These are phyloP conservation scores for Mastigias papua DNA, from an alignment of 30 jellyfish, hydroid and myxozoan species.

Conservation along the genomic window DNA sequence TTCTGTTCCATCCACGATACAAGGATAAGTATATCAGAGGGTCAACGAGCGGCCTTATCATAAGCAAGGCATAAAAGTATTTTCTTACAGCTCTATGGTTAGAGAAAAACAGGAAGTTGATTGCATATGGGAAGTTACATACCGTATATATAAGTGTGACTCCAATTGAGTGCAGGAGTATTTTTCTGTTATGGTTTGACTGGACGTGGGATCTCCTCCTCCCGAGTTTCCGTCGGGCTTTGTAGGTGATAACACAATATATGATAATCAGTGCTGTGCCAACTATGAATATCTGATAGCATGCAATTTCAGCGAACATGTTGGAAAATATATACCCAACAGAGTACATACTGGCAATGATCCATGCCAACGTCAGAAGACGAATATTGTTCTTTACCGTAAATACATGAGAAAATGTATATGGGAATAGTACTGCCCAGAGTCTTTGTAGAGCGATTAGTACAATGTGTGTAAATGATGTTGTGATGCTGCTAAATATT, in stretches of 20 bases:
- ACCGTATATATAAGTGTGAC: slow-evolving; percentile 18
- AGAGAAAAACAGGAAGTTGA: slow-evolving; percentile 15
- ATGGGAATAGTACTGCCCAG: slow-evolving; percentile 27
- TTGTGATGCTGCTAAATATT: slow-evolving; percentile 3
- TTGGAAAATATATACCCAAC: not conserved
- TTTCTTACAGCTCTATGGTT: slow-evolving; percentile 16
- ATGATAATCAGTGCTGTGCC: slow-evolving; percentile 13
- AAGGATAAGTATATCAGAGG: slow-evolving; percentile 34
- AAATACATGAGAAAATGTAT: not conserved
- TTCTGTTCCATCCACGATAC: slow-evolving; percentile 6
- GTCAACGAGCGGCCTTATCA: slow-evolving; percentile 36
- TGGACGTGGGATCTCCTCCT: not conserved
- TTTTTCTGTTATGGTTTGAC: slow-evolving; percentile 17
- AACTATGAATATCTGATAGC: slow-evolving; percentile 37
- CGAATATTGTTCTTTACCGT: not conserved
- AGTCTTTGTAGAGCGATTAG: slow-evolving; percentile 37
- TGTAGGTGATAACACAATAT: slow-evolving; percentile 19
- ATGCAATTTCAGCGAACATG: slow-evolving; percentile 3
- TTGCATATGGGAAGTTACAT: slow-evolving; percentile 46
- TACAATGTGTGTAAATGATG: slow-evolving; percentile 21
- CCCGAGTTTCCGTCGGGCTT: not conserved
- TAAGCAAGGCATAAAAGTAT: slow-evolving; percentile 23
- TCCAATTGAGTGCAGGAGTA: slow-evolving; percentile 14
- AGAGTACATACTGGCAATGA: slow-evolving; percentile 15
- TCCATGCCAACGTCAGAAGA: slow-evolving; percentile 6